A percentile compares a stretch with the other conserved stretches of the same genome.
phyloP scores from a whole-genome alignment of 2,888 invertebrate genomes.

The Ophioninae sp. region DNA sequence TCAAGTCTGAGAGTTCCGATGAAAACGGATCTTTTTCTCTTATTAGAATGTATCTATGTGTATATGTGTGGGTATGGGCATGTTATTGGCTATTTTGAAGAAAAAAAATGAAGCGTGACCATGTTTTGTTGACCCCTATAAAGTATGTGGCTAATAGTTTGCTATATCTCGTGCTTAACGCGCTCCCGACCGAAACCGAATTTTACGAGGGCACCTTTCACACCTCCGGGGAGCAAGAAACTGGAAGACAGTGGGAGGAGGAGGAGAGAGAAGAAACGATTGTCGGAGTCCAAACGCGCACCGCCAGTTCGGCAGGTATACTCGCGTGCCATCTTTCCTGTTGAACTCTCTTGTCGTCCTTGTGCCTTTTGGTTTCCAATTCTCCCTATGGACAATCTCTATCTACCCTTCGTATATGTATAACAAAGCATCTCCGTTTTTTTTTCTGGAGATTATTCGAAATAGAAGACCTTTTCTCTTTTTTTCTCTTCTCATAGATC shows the following conservation, averaged over 20 bases:
- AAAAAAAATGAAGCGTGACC: slow-evolving; percentile 35
- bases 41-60: no score
- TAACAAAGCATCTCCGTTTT: slow-evolving; percentile 33
- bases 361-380: slow-evolving; percentile 35
- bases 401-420: slow-evolving; percentile 14
- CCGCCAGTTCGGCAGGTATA: slow-evolving; percentile 51
- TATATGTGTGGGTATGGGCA: no score
- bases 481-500: not conserved
- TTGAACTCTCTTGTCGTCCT: slow-evolving; percentile 45
- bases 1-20: no score
- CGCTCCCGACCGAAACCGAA: slow-evolving; percentile 51
- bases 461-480: not conserved
- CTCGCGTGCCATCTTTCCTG: slow-evolving; percentile 55
- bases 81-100: slow-evolving; percentile 19
- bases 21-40: no score
- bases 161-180: slow-evolving; percentile 48
- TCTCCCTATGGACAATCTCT: slow-evolving; percentile 12
- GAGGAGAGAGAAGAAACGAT: slow-evolving; percentile 2
- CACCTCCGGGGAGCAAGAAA: slow-evolving; percentile 43
- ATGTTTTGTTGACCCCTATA: slow-evolving; percentile 56
- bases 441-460: slow-evolving; percentile 21
- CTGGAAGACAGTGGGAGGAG: not conserved
- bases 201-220: slow-evolving; percentile 60
- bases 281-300: slow-evolving; percentile 43
- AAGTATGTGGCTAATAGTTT: slow-evolving; percentile 57